Evolutionary conservation across 2,888 invertebrate species (phyloP).

Genomic region (Orthosia gothica): DNA sequence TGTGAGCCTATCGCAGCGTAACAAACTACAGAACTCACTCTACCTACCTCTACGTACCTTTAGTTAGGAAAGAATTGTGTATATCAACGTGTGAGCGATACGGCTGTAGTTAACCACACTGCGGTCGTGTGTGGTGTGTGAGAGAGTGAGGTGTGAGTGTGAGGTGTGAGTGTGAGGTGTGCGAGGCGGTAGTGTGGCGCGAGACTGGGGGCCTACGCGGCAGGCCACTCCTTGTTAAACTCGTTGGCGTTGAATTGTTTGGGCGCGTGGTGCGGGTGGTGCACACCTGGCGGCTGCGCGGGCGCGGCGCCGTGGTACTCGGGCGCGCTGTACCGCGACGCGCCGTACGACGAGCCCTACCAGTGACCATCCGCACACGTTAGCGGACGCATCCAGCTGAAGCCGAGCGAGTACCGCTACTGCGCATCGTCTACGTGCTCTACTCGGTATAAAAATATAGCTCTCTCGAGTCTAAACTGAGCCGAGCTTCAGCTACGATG

Average conservation of each 20-base stretch:
- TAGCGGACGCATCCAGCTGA: conserved; percentile 70
- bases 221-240: conserved; percentile 91
- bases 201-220: conserved; percentile 80
- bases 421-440: conserved; percentile 51
- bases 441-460: conserved; percentile 75
- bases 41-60: conserved; percentile 70
- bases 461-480: conserved; percentile 65
- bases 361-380: conserved; percentile 60
- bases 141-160: conserved; percentile 19
- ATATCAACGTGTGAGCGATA: conserved; percentile 59
- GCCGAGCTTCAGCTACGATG: conserved; percentile 75
- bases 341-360: conserved; percentile 91
- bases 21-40: conserved; percentile 68
- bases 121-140: conserved; percentile 44
- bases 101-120: conserved; percentile 65
- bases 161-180: conserved; percentile 11
- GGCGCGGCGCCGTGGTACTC: conserved; percentile 88
- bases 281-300: conserved; percentile 90
- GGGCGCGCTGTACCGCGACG: conserved; percentile 86
- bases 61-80: conserved; percentile 62
- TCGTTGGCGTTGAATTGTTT: conserved; percentile 91
- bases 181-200: not conserved
- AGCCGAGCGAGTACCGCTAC: conserved; percentile 65
- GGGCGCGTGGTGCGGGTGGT: conserved; percentile 91
- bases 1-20: conserved; percentile 63